Evolutionary conservation across 2,888 invertebrate species (phyloP), one percentile per base, ranked within the genome.

Genomic region (Hydroisotoma schaefferi): DNA sequence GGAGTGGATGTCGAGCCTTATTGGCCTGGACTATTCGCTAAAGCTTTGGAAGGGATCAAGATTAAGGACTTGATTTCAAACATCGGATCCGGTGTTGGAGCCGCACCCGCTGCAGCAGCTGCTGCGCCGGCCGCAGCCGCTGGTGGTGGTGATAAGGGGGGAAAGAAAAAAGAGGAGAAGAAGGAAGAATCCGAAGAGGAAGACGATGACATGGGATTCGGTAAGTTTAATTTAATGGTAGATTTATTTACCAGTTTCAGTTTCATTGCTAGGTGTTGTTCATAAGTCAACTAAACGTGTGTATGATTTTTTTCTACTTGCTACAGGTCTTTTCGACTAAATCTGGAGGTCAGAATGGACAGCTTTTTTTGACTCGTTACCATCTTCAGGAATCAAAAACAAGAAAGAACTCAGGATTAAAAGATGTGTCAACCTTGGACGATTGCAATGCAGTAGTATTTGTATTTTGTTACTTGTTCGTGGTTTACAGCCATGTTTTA

Each of bases 1-100:
- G 86, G 85, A 77, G 95, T 98, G 62, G 90, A 91, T 69, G 89
- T 99, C 40, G 99, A 99, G 79, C 95, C 98, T 22, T 98, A 95
- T 82, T 99, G 99, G 99, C 95, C 98, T 44, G 93, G 94, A 74
- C 84, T 99, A 59, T 99, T 98, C 79, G 93, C 98, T 71, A 95
- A 97, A 80, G 93, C 97, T 38, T 81, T 99, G 71, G 95, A 97
- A 78, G 93, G 93, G 68, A 81, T 97, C 69, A 94, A 94, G 77
- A 87, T 98, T 57, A 92, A 91, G 75, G 91, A 93, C 66, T 81
- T 97, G 75, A 90, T 97, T 78, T 90, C 92, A 68, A 94, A 89
- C 80, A 87, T 97, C 75, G 92, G 94, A 22, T 88, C 92, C 52
- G 91, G 93, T 68, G 93, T 88, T 61, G 94, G 93, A 62, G 84